Conservation (phyloP, 2,797 vertebrate species). For the Urophycis tenuis region DNA sequence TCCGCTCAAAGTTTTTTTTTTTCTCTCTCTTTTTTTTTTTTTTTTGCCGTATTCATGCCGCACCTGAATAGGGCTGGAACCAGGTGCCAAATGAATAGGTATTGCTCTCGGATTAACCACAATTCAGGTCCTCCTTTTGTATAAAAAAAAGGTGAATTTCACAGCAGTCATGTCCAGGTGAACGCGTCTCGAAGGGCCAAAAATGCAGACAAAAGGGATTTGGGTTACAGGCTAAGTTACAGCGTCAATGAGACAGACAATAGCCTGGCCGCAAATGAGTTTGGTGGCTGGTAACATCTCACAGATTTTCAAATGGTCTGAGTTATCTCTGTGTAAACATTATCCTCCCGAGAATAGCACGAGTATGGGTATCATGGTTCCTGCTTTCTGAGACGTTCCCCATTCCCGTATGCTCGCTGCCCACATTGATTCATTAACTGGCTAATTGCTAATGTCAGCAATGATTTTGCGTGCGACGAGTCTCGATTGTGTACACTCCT, state of each 20-base stretch:
- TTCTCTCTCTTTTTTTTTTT: slow-evolving; percentile 16
- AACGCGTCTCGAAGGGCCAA: slow-evolving; percentile 48
- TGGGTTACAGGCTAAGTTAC: slow-evolving; percentile 66
- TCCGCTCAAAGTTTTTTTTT: slow-evolving; percentile 20
- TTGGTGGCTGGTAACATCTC: slow-evolving; percentile 47
- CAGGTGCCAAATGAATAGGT: slow-evolving; percentile 64
- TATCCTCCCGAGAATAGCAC: slow-evolving; percentile 52
- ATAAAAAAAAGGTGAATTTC: slow-evolving; percentile 64
- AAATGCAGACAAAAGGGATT: slow-evolving; percentile 66
- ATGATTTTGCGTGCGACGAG: not conserved
- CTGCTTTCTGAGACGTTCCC: slow-evolving; percentile 35
- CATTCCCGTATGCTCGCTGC: slow-evolving; percentile 31
- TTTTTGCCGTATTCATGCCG: slow-evolving; percentile 48
- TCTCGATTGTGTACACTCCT: not conserved
- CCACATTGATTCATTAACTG: slow-evolving; percentile 10
- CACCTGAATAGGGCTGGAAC: slow-evolving; percentile 59
- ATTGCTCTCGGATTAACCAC: slow-evolving; percentile 57
- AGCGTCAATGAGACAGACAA: slow-evolving; percentile 58
- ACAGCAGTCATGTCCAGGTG: slow-evolving; percentile 60
- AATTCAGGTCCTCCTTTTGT: slow-evolving; percentile 61
- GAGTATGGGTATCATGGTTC: slow-evolving; percentile 46
- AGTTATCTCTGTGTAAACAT: slow-evolving; percentile 60
- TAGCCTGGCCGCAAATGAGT: slow-evolving; percentile 60
- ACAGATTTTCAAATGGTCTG: slow-evolving; percentile 53
- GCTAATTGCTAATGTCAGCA: not conserved